Conservation (phyloP, 2,113 vertebrate genomes). For the Plectropomus leopardus region DNA sequence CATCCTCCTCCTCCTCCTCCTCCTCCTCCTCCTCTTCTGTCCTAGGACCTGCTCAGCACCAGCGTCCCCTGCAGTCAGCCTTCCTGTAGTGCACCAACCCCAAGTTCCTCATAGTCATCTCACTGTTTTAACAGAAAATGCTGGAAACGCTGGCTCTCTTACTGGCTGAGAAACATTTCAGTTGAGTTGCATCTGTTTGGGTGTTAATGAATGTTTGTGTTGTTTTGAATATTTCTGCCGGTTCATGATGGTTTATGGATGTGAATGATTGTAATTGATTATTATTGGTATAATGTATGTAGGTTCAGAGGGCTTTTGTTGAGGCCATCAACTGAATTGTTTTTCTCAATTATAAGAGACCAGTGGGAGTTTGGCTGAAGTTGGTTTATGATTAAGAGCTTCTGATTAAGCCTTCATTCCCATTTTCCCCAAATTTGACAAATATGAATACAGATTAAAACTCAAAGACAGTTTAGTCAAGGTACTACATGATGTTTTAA, state of each 20-base stretch:
- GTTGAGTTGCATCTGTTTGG: not conserved
- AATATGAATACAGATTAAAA: not conserved
- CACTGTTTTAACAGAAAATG: not conserved
- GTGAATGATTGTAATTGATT: not conserved
- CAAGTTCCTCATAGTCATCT: not conserved
- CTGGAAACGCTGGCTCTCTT: not conserved
- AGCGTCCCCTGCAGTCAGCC: constrained; percentile 54
- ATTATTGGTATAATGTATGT: not conserved
- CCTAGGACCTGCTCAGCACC: constrained; percentile 28
- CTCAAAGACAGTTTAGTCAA: not conserved
- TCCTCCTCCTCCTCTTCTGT: constrained; percentile 48
- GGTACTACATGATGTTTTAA: not conserved
- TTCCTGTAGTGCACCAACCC: constrained; percentile 42
- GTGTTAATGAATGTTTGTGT: not conserved
- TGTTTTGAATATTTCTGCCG: not conserved
- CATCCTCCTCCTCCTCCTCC: constrained; percentile 40
- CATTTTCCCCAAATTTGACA: not conserved
- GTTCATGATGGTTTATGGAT: not conserved
- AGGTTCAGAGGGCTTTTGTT: not conserved
- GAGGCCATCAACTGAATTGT: constrained; percentile 2
- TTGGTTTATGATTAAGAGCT: not conserved
- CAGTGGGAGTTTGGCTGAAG: constrained; percentile 20
- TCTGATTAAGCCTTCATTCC: not conserved
- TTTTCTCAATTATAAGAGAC: constrained; percentile 3
- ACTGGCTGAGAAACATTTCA: constrained; percentile 20